Evolutionary conservation across 2,888 invertebrate species (phyloP).

Genomic region (Phaonia tiefii): DNA sequence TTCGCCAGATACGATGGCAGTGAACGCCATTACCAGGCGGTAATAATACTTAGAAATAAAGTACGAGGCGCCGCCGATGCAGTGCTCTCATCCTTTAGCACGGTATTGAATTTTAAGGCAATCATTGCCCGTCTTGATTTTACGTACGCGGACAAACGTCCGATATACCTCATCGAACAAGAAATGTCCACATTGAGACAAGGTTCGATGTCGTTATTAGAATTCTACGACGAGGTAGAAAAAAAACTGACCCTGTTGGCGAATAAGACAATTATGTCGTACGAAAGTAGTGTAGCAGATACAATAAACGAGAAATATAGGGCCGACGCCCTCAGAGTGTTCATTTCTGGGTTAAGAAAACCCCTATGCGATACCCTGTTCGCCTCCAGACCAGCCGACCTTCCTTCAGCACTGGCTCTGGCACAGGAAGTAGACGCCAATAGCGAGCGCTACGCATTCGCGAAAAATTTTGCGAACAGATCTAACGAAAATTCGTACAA

Average conservation of each 20-base stretch:
- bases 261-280: too few species aligned
- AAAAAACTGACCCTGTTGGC: too few species aligned
- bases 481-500: conserved; percentile 20
- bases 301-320: conserved; percentile 53
- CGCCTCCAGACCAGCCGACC: conserved; percentile 48
- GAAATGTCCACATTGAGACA: conserved; percentile 59
- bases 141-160: conserved; percentile 39
- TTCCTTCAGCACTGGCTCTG: conserved; percentile 46
- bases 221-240: conserved; percentile 66
- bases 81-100: conserved; percentile 9
- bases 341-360: conserved; percentile 54
- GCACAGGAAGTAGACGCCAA: conserved; percentile 55
- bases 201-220: conserved; percentile 46
- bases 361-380: conserved; percentile 55
- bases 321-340: too few species aligned
- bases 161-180: conserved; percentile 39
- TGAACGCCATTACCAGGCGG: neutral
- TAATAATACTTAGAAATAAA: conserved; percentile 7
- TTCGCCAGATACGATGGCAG: neutral
- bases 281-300: too few species aligned
- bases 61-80: neutral
- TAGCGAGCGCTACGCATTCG: too few species aligned
- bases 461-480: conserved; percentile 9
- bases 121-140: conserved; percentile 29
- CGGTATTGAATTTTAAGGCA: conserved; percentile 33